Evolutionary conservation across 2,797 vertebrate genomes (phyloP), one percentile per base, ranked within the genome.

Genomic region (Enteromius paludinosus): DNA sequence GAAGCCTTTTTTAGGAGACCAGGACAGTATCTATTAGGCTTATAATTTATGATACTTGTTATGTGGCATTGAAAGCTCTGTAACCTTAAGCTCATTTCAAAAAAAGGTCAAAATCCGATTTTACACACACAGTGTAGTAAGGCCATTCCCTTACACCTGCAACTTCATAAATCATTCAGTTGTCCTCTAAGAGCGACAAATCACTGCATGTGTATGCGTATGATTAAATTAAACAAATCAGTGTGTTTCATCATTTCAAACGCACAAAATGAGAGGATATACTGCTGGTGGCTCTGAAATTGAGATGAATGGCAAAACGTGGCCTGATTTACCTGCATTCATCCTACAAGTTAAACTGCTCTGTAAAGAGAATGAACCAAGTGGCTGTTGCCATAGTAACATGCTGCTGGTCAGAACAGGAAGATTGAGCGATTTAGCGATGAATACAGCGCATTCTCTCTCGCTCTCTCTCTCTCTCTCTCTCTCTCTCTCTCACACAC

Each of bases 141-240:
- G 15, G 43, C 38, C 81, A 86, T 38, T 90, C 84, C 87, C 59
- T 87, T 84, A 81, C 87, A 84, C 88, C 85, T 86, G 18, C 88
- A 87, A 86, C 85, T 87, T 87, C 83, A 82, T 87, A 86, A 91
- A 92, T 82, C 84, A 90, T 90, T 90, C 82, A 90, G 83, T 75
- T 89, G 88, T 88, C 89, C 87, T 68, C 74, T 86, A 89, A 86
- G 15, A 28, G n/a, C 33, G 73, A n/a, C 33, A 81, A 54, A 65
- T 52, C 59, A 30, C 15, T 65, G 45, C 28, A 33, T 52, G 69
- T 33, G 68, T 18, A 15, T 35, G 61, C 3, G 4, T 68, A 25
- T 52, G 28, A 38, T 33, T 38, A 52, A 66, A 66, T 68, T 47
- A 62, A 80, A 64, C 25, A 47, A 77, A 81, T 54, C 23, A 10